Evolutionary conservation across 2,113 vertebrate species (phyloP).

Genomic region (crab-eating macaque (Macaca fascicularis)): DNA sequence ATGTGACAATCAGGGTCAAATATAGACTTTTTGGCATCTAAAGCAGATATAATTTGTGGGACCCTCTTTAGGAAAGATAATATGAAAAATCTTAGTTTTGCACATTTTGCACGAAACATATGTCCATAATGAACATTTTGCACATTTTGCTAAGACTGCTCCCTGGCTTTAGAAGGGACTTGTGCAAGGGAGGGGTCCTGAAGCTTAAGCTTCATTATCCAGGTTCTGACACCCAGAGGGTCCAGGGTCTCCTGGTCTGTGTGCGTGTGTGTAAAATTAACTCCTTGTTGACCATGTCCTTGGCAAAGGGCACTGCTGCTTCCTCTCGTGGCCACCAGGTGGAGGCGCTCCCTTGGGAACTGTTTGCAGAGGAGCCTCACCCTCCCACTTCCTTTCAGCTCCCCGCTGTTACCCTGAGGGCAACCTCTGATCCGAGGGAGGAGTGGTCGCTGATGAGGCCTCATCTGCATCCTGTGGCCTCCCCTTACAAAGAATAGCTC

Average conservation of each 20-base stretch:
- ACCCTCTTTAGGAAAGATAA: neutral
- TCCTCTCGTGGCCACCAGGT: neutral
- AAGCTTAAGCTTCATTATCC: neutral
- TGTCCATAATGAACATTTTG: neutral
- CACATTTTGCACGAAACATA: neutral
- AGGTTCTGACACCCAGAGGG: neutral
- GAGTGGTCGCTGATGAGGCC: neutral
- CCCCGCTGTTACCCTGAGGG: neutral
- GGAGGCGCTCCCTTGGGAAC: neutral
- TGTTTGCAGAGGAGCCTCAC: neutral
- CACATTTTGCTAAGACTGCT: neutral
- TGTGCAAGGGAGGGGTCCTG: neutral
- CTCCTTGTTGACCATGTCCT: neutral
- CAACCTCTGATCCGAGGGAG: neutral
- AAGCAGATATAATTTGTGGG: neutral
- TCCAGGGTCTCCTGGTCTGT: neutral
- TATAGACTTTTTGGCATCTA: neutral
- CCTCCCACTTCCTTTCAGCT: no score
- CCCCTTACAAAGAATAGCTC: neutral
- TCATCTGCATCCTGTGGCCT: rapidly evolving
- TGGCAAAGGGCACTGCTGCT: neutral
- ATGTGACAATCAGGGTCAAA: neutral
- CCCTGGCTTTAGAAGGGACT: neutral
- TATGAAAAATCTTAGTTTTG: neutral
- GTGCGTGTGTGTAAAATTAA: neutral